Evolutionary conservation across 1,140 invertebrate species (phyloP), one percentile per base, ranked within the genome.

Genomic region (Pachypsylla venusta): DNA sequence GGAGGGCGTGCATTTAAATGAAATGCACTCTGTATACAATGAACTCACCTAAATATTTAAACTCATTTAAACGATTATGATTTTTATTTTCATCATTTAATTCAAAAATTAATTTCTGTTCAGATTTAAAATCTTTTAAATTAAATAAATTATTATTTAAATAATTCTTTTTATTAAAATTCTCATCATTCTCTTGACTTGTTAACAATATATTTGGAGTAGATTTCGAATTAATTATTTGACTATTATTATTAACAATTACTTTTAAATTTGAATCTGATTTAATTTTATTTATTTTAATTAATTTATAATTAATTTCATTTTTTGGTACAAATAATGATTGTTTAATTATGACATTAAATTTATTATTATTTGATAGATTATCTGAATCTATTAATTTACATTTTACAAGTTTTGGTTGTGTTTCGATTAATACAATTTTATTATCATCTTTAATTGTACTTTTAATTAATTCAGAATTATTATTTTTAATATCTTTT

Each of bases 351-450:
- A n/a, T n/a, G n/a, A n/a, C n/a, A n/a, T n/a, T n/a, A n/a, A n/a
- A n/a, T n/a, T n/a, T n/a, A n/a, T n/a, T n/a, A n/a, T n/a, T n/a
- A n/a, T n/a, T n/a, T n/a, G n/a, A n/a, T n/a, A n/a, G n/a, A n/a
- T n/a, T n/a, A n/a, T n/a, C n/a, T n/a, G n/a, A n/a, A n/a, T n/a
- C n/a, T n/a, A n/a, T n/a, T n/a, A n/a, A n/a, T 48, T 48, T 48
- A n/a, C 42, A 48, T n/a, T 48, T 48, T n/a, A 48, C 42, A 5
- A 48, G 42, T 48, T 48, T 48, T 4, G 42, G 42, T n/a, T n/a
- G n/a, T n/a, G n/a, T n/a, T n/a, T n/a, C n/a, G n/a, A n/a, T n/a
- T n/a, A n/a, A n/a, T n/a, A n/a, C n/a, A n/a, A n/a, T n/a, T n/a
- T n/a, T n/a, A n/a, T n/a, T n/a, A n/a, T n/a, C n/a, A n/a, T n/a